Evolutionary conservation across 30 jellyfish, hydroid and myxozoan species (phyloP).

Genomic region (Chrysaora quinquecirrha): DNA sequence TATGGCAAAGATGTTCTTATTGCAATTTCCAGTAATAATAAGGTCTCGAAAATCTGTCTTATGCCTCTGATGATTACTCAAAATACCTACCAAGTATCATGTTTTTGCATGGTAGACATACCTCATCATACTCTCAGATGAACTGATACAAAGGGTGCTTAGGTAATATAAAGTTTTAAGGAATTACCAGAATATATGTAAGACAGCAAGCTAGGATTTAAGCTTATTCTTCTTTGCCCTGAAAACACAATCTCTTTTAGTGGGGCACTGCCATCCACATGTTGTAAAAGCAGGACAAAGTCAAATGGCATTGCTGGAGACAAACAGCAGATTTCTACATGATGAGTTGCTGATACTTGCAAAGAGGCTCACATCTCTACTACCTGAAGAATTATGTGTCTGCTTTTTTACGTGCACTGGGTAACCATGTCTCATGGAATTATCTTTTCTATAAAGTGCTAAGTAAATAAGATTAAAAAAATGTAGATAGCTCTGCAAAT

Average conservation of each 20-base stretch:
- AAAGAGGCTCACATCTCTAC: slow-evolving; percentile 57
- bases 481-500: not conserved
- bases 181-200: too few relatives aligned
- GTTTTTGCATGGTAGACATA: too few relatives aligned
- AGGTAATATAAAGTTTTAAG: too few relatives aligned
- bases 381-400: slow-evolving; percentile 74
- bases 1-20: too few relatives aligned
- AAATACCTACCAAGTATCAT: too few relatives aligned
- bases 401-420: slow-evolving; percentile 94
- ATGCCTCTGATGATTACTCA: too few relatives aligned
- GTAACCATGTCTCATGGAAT: slow-evolving; percentile 28
- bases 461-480: not conserved
- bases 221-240: not conserved
- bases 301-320: slow-evolving; percentile 81
- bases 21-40: too few relatives aligned
- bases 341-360: slow-evolving; percentile 85
- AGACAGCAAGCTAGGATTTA: too few relatives aligned
- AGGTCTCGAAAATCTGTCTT: too few relatives aligned
- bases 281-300: slow-evolving; percentile 89
- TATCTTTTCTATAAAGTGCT: not conserved
- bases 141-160: too few relatives aligned
- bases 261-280: slow-evolving; percentile 98
- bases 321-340: slow-evolving; percentile 88
- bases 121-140: too few relatives aligned
- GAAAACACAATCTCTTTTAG: slow-evolving; percentile 49